Percentiles rank a stretch among this genome's conserved stretches.
These are phyloP conservation scores for Sarcoramphus papa DNA, from an alignment of 2,797 vertebrate species.

Conservation along the genomic window DNA sequence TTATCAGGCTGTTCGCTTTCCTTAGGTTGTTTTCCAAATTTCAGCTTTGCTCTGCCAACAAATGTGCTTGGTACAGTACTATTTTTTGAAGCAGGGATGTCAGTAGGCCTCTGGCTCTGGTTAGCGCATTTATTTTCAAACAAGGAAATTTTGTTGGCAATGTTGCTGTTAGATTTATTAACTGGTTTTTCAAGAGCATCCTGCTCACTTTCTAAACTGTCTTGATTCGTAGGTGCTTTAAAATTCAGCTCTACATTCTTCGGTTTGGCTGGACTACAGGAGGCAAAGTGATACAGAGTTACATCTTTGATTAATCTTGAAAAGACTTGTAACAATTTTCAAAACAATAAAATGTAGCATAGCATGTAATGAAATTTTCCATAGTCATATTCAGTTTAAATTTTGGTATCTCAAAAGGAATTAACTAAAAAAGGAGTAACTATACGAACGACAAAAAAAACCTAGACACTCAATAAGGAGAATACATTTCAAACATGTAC, in stretches of 20 bases:
- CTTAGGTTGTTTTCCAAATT: constrained; percentile 73
- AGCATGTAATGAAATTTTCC: neutral
- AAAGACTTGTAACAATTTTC: neutral
- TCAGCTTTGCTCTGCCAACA: constrained; percentile 74
- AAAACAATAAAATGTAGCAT: neutral
- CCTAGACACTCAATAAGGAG: neutral
- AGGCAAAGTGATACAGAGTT: constrained; percentile 43
- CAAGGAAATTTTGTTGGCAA: constrained; percentile 79
- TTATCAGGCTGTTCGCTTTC: constrained; percentile 70
- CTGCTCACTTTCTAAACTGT: constrained; percentile 66
- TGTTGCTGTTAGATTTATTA: constrained; percentile 71
- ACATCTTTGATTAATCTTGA: neutral
- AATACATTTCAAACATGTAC: neutral
- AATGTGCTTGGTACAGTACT: constrained; percentile 71
- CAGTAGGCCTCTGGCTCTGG: constrained; percentile 63
- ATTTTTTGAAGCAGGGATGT: constrained; percentile 60
- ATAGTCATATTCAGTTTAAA: neutral
- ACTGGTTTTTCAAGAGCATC: constrained; percentile 70
- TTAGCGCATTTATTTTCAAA: constrained; percentile 81
- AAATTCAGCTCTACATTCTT: constrained; percentile 78
- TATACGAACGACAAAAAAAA: neutral
- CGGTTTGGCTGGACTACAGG: constrained; percentile 75
- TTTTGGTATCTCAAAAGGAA: neutral
- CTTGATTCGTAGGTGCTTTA: constrained; percentile 66
- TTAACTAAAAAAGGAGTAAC: neutral